Evolutionary conservation across 2,888 invertebrate genomes (phyloP), one percentile per base, ranked within the genome.

Genomic region (Bhutanitis thaidina): DNA sequence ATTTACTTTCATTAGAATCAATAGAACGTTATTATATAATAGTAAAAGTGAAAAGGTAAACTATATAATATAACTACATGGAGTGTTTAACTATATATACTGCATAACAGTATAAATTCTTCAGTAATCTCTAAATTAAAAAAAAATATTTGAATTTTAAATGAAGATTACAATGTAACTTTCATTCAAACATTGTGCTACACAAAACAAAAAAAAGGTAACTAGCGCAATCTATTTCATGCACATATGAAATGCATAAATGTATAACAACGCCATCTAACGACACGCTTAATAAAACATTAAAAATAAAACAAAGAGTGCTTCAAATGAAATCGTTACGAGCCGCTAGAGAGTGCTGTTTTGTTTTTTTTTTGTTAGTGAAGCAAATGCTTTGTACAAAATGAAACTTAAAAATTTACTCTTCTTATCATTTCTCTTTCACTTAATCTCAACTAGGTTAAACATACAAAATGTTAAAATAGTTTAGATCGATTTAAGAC

Each of bases 331-430:
- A 67, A 63, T 60, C 55, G 29, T 41, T 14, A 47, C 34, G 48
- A 15, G 49, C 71, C 86, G 73, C 69, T 76, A 87, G 87, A 84
- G 79, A 71, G 84, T 62, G 83, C 72, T 81, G 65, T 67, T 70
- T 67, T 72, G 67, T 74, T 75, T 67, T 64, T 67, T 70, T 73
- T 74, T 71, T 63, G 47, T 54, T 41, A 25, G 39, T 50, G 37
- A 41, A 56, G 57, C 54, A 8, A 8, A 27, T 27, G 47, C 27
- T 29, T 3, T 30, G 10, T n/a, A 30, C 10, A 30, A 30, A n/a
- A n/a, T n/a, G 2, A 29, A 29, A 30, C 10, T 27, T 7, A 12
- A 1, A 32, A 3, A 12, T 12, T 12, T 12, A 12, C 12, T 34
- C 34, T 30, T 10, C 10, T 34, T 8, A 37, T 35, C 14, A 35